phyloP scores from a whole-genome alignment of 2,797 vertebrate species.

The Amphiprion clarkii region DNA sequence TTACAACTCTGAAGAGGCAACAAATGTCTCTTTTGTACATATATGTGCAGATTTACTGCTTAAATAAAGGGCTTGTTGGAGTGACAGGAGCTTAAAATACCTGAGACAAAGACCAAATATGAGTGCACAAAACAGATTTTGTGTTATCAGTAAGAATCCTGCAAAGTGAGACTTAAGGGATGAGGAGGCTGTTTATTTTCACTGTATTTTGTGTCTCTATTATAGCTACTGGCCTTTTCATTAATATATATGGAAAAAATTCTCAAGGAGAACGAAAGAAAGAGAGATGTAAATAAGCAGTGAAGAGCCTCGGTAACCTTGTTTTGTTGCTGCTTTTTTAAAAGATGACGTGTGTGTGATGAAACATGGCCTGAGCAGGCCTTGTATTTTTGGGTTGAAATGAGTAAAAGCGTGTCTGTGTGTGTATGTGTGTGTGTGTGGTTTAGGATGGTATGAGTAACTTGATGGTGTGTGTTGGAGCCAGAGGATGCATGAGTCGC shows the following conservation, averaged over 20 bases:
- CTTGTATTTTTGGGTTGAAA: slow-evolving; percentile 54
- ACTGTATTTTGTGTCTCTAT: slow-evolving; percentile 3
- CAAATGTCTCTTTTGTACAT: slow-evolving; percentile 15
- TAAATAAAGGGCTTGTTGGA: slow-evolving; percentile 11
- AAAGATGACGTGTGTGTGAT: slow-evolving; percentile 42
- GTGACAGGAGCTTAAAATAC: slow-evolving; percentile 11
- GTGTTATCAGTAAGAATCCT: slow-evolving; percentile 8
- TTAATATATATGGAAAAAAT: slow-evolving; percentile 23
- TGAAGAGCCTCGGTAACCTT: slow-evolving; percentile 32
- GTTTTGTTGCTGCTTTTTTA: slow-evolving; percentile 35
- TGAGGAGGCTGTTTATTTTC: slow-evolving; percentile 5
- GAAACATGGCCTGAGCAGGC: slow-evolving; percentile 46
- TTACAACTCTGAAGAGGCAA: slow-evolving; percentile 28
- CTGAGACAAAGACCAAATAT: slow-evolving; percentile 6
- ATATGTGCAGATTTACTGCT: neutral
- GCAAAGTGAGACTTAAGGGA: neutral
- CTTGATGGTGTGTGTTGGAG: slow-evolving; percentile 49
- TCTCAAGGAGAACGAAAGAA: slow-evolving; percentile 23
- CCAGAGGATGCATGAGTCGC: slow-evolving; percentile 71
- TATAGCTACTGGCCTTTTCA: slow-evolving; percentile 30
- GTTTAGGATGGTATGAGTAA: slow-evolving; percentile 55
- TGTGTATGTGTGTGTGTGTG: slow-evolving; percentile 34
- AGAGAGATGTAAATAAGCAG: slow-evolving; percentile 25
- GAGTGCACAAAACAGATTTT: slow-evolving; percentile 29
- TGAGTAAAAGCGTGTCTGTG: slow-evolving; percentile 52